Percentiles rank a stretch among this genome's conserved stretches.
phyloP scores from a whole-genome alignment of 2,113 vertebrate genomes.

The Naja naja region DNA sequence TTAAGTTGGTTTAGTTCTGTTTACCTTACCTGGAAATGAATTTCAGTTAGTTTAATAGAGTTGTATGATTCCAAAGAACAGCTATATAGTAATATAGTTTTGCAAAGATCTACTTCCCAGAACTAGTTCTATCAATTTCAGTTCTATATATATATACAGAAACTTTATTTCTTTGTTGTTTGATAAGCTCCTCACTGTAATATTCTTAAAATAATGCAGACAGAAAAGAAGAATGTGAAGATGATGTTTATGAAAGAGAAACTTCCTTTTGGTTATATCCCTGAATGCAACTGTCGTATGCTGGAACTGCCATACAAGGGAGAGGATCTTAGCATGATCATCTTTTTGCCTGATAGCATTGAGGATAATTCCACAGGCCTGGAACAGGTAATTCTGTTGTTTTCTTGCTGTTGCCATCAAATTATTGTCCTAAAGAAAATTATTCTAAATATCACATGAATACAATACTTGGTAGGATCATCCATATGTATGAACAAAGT shows the following conservation, averaged over 20 bases:
- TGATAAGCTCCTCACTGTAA: background rate
- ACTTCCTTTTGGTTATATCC: constrained; percentile 63
- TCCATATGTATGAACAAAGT: too few relatives aligned
- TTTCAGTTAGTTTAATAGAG: background rate
- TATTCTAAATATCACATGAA: too few relatives aligned
- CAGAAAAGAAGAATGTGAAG: constrained; percentile 73
- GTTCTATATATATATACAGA: background rate
- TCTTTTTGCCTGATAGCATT: constrained; percentile 77
- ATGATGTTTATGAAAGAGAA: constrained; percentile 77
- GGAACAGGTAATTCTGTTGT: constrained; percentile 69
- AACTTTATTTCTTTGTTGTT: accelerated
- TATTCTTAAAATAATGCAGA: constrained; percentile 55
- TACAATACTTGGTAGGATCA: too few relatives aligned
- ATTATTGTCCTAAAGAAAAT: too few relatives aligned
- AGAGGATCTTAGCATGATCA: constrained; percentile 84
- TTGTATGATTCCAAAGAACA: background rate
- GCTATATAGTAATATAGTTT: background rate
- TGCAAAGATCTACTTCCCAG: background rate
- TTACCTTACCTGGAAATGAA: background rate
- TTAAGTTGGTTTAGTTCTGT: background rate
- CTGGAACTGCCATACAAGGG: constrained; percentile 82
- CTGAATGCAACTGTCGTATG: constrained; percentile 71
- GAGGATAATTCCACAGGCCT: constrained; percentile 79
- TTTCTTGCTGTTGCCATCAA: background rate
- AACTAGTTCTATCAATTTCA: background rate